These are phyloP conservation scores for Planiliza haematocheilus DNA, from an alignment of 2,113 vertebrate species.

Conservation along the genomic window DNA sequence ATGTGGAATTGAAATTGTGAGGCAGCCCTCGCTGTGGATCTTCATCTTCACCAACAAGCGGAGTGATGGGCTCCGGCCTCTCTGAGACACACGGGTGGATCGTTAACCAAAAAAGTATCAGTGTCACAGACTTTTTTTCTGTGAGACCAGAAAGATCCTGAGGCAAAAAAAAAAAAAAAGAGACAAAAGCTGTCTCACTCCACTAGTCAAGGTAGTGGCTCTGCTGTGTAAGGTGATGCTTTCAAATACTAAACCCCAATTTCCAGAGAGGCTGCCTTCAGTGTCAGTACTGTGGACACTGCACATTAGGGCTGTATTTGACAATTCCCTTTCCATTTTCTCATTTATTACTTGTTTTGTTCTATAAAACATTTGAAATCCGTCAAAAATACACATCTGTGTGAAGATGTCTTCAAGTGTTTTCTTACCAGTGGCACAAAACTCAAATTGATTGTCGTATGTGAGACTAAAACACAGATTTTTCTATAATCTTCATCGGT, in stretches of 20 bases:
- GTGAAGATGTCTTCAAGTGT: not conserved
- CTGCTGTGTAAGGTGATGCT: conserved; percentile 72
- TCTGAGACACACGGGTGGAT: conserved; percentile 32
- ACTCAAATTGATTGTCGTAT: not conserved
- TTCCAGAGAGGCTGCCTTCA: conserved; percentile 32
- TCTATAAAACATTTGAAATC: not conserved
- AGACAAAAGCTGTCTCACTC: conserved; percentile 68
- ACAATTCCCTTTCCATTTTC: not conserved
- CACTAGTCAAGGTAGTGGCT: conserved; percentile 64
- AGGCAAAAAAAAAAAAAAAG: conserved; percentile 42
- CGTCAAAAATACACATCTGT: not conserved
- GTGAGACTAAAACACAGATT: no score
- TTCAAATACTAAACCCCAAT: conserved; percentile 39
- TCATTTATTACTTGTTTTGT: not conserved
- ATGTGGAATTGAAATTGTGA: conserved; percentile 53
- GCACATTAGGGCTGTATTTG: not conserved
- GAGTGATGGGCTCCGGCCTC: conserved; percentile 17
- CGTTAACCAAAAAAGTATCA: conserved; percentile 8
- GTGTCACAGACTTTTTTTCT: not conserved
- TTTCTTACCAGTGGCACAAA: not conserved
- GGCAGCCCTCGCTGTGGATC: conserved; percentile 42
- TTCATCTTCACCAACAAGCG: not conserved
- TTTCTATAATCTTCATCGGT: no score
- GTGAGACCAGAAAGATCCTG: conserved; percentile 34
- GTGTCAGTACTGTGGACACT: not conserved